phyloP scores from a whole-genome alignment of 2,113 vertebrate genomes.

The Saguinus midas region DNA sequence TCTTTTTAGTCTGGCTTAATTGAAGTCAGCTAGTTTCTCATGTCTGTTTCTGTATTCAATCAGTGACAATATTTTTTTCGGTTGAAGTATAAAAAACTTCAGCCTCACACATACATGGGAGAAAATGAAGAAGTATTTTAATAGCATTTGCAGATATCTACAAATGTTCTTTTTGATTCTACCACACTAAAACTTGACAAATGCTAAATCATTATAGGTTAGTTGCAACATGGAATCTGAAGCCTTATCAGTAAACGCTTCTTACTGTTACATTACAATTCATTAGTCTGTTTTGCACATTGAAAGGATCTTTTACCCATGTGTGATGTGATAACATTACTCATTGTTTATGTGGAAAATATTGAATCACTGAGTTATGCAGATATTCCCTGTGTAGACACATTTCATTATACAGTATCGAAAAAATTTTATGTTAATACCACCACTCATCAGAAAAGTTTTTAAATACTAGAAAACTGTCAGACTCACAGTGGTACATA shows the following conservation, averaged over 20 bases:
- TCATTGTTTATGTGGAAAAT: conserved; percentile 23
- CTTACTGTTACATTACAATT: conserved; percentile 1
- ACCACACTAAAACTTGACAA: not conserved
- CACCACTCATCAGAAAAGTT: not conserved
- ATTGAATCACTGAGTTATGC: not conserved
- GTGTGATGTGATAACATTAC: not conserved
- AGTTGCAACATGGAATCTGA: not conserved
- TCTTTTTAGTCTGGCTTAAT: not conserved
- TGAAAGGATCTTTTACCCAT: not conserved
- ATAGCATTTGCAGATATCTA: not conserved
- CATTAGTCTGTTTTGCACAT: not conserved
- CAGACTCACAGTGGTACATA: not conserved
- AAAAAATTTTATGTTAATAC: not conserved
- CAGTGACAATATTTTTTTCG: not conserved
- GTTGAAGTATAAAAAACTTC: conserved; percentile 30
- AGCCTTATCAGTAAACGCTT: not conserved
- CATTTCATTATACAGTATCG: not conserved
- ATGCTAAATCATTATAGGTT: not conserved
- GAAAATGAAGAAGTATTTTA: not conserved
- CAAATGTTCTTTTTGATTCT: not conserved
- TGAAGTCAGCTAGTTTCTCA: not conserved
- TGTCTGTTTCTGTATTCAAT: not conserved
- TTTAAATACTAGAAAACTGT: not conserved
- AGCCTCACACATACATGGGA: not conserved
- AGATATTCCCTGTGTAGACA: not conserved